phyloP scores from a whole-genome alignment of 2,113 vertebrate genomes.

The Tachuris rubrigastra region DNA sequence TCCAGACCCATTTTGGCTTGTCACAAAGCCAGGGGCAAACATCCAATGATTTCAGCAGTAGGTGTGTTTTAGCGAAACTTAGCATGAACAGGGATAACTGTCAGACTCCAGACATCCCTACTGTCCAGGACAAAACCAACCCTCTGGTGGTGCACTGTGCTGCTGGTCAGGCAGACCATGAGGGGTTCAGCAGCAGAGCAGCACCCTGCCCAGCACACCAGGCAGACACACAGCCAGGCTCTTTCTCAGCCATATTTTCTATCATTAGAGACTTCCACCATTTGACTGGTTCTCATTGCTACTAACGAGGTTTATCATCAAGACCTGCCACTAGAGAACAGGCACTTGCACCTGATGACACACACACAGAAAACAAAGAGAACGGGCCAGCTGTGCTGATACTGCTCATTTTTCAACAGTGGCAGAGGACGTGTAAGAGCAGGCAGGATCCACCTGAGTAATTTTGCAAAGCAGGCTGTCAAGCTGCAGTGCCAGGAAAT shows the following conservation, averaged over 20 bases:
- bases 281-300: neutral
- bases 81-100: neutral
- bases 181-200: neutral
- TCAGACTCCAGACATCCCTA: neutral
- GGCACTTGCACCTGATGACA: neutral
- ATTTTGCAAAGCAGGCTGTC: slow-evolving; percentile 21
- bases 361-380: neutral
- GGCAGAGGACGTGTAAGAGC: neutral
- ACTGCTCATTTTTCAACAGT: neutral
- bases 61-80: neutral
- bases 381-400: neutral
- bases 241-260: neutral
- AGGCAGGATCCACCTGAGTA: neutral
- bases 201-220: accelerated
- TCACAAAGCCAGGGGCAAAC: neutral
- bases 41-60: neutral
- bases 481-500: slow-evolving; percentile 14
- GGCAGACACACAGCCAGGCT: neutral
- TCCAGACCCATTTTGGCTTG: neutral
- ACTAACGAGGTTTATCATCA: neutral
- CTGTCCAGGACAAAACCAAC: neutral
- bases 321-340: neutral
- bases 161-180: neutral
- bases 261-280: neutral
- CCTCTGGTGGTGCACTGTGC: neutral